These are phyloP conservation scores for Penelope pileata DNA, from an alignment of 2,113 vertebrate genomes.

Conservation along the genomic window DNA sequence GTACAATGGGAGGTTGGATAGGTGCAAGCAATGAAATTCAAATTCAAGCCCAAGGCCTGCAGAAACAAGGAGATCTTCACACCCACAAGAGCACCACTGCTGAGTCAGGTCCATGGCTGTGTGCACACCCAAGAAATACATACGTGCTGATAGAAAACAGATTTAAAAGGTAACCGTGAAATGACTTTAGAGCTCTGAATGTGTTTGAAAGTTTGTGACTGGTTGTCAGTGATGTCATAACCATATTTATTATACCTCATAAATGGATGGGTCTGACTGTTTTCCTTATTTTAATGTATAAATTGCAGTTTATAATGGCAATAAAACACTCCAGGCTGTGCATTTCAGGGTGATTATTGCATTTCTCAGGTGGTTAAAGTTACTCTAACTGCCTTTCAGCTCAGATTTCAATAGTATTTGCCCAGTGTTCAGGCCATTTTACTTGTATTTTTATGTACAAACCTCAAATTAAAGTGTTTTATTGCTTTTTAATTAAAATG, in stretches of 20 bases:
- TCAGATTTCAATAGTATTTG: conserved; percentile 71
- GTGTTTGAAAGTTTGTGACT: conserved; percentile 69
- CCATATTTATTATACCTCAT: conserved; percentile 76
- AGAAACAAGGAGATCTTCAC: background rate
- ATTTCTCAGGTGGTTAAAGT: conserved; percentile 75
- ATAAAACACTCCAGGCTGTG: conserved; percentile 71
- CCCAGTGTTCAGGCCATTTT: conserved; percentile 61
- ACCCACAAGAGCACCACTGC: background rate
- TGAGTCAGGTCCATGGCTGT: background rate
- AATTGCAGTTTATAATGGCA: conserved; percentile 74
- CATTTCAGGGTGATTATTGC: conserved; percentile 75
- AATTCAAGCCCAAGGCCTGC: background rate
- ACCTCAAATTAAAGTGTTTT: conserved; percentile 72
- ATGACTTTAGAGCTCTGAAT: conserved; percentile 54
- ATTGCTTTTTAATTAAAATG: conserved; percentile 77
- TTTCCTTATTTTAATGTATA: conserved; percentile 75
- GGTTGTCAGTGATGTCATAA: conserved; percentile 74
- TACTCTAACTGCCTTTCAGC: conserved; percentile 76
- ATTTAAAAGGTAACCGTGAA: conserved; percentile 63
- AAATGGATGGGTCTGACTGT: conserved; percentile 71
- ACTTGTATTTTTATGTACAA: conserved; percentile 71
- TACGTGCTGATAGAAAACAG: conserved; percentile 66
- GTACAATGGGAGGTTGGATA: background rate
- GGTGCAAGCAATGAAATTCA: background rate
- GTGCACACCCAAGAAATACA: conserved; percentile 6